Conservation (phyloP, 2,113 vertebrate genomes). For the Limnothrissa miodon region DNA sequence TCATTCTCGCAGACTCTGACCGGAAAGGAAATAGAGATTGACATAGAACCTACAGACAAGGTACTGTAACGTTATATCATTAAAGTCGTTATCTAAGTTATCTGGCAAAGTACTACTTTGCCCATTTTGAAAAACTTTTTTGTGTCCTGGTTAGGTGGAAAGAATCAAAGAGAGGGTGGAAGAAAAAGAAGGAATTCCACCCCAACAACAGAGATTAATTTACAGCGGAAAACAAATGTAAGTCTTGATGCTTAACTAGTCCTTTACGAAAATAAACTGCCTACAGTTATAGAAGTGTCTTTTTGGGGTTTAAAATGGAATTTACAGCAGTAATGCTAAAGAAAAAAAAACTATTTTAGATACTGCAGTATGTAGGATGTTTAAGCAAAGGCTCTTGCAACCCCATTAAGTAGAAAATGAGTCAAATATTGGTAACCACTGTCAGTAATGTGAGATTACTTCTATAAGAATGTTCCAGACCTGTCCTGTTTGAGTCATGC, state of each 20-base stretch:
- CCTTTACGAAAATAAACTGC: no score
- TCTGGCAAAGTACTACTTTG: neutral
- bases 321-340: no score
- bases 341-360: no score
- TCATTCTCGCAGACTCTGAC: constrained; percentile 82
- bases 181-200: constrained; percentile 92
- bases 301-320: no score
- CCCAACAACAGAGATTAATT: constrained; percentile 89
- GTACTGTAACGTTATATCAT: no score
- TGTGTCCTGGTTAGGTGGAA: constrained; percentile 76
- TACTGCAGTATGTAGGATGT: no score
- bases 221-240: constrained; percentile 95
- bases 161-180: constrained; percentile 92
- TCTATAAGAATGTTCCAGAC: neutral
- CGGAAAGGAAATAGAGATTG: constrained; percentile 92
- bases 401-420: neutral
- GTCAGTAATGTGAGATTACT: neutral
- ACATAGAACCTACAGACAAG: constrained; percentile 93
- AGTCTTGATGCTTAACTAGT: constrained; percentile 37
- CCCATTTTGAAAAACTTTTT: neutral
- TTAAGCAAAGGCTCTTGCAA: no score
- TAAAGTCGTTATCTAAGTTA: no score
- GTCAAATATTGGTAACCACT: neutral
- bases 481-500: neutral
- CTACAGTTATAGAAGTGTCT: no score